Base-by-base conservation (phyloP, 2,113 vertebrate species). In the Podarcis muralis region DNA sequence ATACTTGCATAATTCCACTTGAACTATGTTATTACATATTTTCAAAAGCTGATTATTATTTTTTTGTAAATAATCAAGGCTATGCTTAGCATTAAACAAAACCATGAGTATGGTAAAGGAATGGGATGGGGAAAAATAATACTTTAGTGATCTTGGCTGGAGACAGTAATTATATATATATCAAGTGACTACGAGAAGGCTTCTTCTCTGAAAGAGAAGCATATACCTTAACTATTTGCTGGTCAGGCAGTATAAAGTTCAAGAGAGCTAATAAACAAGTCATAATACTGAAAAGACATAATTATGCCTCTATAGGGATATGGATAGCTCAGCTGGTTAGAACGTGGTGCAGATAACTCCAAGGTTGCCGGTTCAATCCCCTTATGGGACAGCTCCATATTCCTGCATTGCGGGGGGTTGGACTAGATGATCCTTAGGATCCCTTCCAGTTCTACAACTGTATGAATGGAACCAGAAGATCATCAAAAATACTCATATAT, bases 1-100 rank as follows among this genome's bases (percentile, higher is more conserved):
- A 80, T 87, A 89, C 92, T 95, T 95, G 93, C 0, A 87, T 95
- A 95, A 95, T 92, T 85, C 90, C 86, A 84, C 90, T 90, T 90
- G 53, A 1, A 91, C 89, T 93, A 3, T 72, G 32, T 66, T 78
- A 72, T 91, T 35, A 15, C 1, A 27, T 2, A 18, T 77, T 69
- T 92, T 93, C 91, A 71, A 69, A 81, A 68, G 85, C 77, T 66
- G 72, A 78, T 91, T 40, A 81, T 68, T 83, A 87, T 1, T 53
- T 81, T 81, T 43, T 78, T 91, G 15, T 32, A 90, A 23, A 87
- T 90, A 85, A 90, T 76, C 30, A 35, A 2, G 16, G 40, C 57
- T 0, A 48, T 32, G 43, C 20, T 83, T n/a, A 72, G 35, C 48
- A 71, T 20, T 79, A 65, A 57, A 32, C 6, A 93, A 69, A 66